Evolutionary conservation across 2,113 vertebrate genomes (phyloP).

Genomic region (Natator depressus): DNA sequence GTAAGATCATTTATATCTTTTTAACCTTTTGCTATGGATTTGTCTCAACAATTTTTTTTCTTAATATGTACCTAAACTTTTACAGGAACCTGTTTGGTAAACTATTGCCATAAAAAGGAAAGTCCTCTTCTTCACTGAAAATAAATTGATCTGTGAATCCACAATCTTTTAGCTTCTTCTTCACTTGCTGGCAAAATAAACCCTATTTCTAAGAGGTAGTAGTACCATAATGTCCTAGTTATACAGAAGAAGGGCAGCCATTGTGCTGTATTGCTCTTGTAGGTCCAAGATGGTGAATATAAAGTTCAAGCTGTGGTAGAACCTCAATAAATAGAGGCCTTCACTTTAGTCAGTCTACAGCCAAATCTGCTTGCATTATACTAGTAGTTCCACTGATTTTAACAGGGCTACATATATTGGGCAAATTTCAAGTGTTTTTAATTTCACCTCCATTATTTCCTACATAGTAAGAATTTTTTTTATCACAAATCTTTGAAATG

Average conservation of each 20-base stretch:
- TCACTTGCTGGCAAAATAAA: conserved; percentile 54
- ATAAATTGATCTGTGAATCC: conserved; percentile 36
- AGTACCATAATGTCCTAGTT: conserved; percentile 17
- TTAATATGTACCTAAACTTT: conserved; percentile 58
- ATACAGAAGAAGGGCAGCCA: background rate
- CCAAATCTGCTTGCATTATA: background rate
- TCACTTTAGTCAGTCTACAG: accelerated
- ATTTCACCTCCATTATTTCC: background rate
- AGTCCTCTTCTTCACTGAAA: conserved; percentile 30
- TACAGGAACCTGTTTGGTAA: conserved; percentile 42
- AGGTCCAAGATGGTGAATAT: background rate
- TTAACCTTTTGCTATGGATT: conserved; percentile 62
- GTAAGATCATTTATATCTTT: conserved; percentile 67
- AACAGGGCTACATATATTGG: background rate
- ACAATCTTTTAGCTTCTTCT: conserved; percentile 38
- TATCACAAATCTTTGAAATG: conserved; percentile 19
- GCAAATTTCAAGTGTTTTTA: background rate
- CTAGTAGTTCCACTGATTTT: background rate
- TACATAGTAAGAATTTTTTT: conserved; percentile 27
- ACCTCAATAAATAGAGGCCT: background rate
- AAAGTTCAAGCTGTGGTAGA: background rate
- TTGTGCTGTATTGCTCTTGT: accelerated
- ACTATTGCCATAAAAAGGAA: conserved; percentile 13
- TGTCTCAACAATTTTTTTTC: conserved; percentile 69
- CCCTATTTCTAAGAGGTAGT: conserved; percentile 32